A percentile compares a stretch with the other conserved stretches of the same genome.
phyloP scores from a whole-genome alignment of 2,113 vertebrate species.

The Ranitomeya imitator region DNA sequence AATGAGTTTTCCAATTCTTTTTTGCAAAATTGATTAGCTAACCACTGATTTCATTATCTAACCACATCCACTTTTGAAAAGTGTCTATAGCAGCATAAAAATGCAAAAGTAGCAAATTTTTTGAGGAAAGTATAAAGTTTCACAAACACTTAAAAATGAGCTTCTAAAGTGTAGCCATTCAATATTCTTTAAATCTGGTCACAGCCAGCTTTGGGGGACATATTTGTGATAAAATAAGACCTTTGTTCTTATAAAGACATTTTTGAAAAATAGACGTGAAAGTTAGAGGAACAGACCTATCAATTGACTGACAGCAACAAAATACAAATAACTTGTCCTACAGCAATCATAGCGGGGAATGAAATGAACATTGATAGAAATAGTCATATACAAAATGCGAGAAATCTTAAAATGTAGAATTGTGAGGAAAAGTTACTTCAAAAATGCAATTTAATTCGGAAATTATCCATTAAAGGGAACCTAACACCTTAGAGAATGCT shows the following conservation, averaged over 20 bases:
- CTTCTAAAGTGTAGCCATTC: neutral
- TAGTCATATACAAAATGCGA: neutral
- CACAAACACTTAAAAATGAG: neutral
- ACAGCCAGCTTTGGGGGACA: conserved; percentile 35
- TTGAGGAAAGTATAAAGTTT: neutral
- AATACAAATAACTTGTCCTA: neutral
- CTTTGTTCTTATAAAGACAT: conserved; percentile 17
- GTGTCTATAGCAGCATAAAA: too few relatives aligned
- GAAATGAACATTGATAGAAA: neutral
- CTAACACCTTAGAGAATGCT: too few relatives aligned
- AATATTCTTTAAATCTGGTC: neutral
- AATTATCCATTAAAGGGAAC: neutral
- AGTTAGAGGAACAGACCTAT: neutral
- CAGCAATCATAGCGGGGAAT: neutral
- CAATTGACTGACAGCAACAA: conserved; percentile 5
- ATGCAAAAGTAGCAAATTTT: too few relatives aligned
- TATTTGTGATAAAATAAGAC: neutral
- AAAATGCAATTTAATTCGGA: neutral
- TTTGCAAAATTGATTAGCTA: too few relatives aligned
- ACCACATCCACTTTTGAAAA: too few relatives aligned
- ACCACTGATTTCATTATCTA: too few relatives aligned
- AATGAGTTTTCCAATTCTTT: too few relatives aligned
- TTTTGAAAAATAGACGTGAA: conserved; percentile 18
- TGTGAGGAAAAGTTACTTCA: neutral
- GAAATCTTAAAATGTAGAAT: neutral